These are phyloP conservation scores for Montifringilla adamsi DNA, from an alignment of 2,113 vertebrate species.

Conservation along the genomic window DNA sequence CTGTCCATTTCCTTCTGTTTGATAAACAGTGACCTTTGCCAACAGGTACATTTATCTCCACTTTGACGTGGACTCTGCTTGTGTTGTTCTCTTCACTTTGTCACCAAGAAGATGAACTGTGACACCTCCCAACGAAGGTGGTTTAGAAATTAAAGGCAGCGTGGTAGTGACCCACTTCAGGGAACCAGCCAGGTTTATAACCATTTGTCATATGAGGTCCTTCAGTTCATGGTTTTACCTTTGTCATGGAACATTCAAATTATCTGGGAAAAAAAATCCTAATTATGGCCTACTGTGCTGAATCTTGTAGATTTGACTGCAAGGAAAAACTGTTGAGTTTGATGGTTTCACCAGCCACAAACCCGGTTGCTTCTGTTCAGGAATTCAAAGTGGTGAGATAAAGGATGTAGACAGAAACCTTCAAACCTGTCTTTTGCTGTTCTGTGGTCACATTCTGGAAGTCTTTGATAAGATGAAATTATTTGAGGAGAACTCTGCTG, in stretches of 20 bases:
- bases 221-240: background rate
- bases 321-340: background rate
- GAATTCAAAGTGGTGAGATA: background rate
- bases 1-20: background rate
- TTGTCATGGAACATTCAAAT: background rate
- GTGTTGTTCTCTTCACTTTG: background rate
- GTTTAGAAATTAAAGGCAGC: background rate
- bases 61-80: background rate
- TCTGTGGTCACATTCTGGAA: background rate
- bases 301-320: background rate
- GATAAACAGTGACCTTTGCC: background rate
- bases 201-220: background rate
- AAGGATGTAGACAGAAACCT: background rate
- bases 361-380: background rate
- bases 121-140: background rate
- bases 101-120: background rate
- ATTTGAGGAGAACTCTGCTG: background rate
- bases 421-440: background rate
- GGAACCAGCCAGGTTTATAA: background rate
- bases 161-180: background rate
- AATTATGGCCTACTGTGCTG: background rate
- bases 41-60: background rate
- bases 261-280: background rate
- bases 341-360: background rate
- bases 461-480: background rate